Base-by-base conservation (phyloP, 2,888 invertebrate genomes). In the Acrobasis suavella region DNA sequence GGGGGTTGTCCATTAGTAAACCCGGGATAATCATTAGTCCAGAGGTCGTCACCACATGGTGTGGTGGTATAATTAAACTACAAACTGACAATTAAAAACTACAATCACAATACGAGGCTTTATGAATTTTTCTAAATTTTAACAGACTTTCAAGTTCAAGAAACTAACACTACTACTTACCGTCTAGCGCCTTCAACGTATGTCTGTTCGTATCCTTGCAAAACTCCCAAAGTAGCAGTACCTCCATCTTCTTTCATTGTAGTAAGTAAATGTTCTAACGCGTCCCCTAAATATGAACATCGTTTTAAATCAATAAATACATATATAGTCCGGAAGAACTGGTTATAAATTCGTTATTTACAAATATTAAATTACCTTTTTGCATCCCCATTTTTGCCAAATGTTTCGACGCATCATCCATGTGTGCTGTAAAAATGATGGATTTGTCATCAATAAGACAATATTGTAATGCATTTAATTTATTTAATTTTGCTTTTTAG, bases 191-290 rank as follows among this genome's bases (percentile, higher is more conserved):
- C 87, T 55, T 85, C 84, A 1, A 49, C 58, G 64, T 83, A 83
- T 16, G 75, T 77, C 67, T 87, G 87, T 9, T 76, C 70, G 65
- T 87, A 85, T 12, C 87, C 87, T 72, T 87, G 87, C 42, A 87
- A 65, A 9, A 72, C 65, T 0, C 69, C 87, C 9, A 89, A 72
- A 2, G 76, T 72, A 2, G 67, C 63, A 0, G 81, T 76, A 0
- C 84, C 87, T 65, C 84, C 87, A 64, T 85, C 74, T 9, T 80
- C 76, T 58, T 81, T 82, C 88, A 89, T 87, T 38, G 76, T 60
- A 39, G 66, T 67, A 0, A 84, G 72, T 46, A 88, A 68, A 66
- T 86, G 73, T 14, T 82, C 76, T 59, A 87, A 67, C 14, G 86
- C 82, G n/a, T 81, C 72, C 2, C 85, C 87, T 87, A 63, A 39